phyloP scores from a whole-genome alignment of 2,113 vertebrate genomes.

The Ifrita kowaldi region DNA sequence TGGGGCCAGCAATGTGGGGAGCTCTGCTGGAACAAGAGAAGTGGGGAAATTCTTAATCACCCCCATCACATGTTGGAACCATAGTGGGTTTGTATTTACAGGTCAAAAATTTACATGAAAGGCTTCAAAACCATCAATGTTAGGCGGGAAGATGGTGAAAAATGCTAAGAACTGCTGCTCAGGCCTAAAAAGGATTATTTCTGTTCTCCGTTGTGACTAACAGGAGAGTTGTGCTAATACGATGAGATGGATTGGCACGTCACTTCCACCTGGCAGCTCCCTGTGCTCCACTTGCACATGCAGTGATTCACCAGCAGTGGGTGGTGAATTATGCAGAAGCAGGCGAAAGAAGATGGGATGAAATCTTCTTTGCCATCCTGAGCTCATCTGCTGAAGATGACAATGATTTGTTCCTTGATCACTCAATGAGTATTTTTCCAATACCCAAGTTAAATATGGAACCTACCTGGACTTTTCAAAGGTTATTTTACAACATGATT shows the following conservation, averaged over 20 bases:
- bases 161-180: neutral
- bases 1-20: neutral
- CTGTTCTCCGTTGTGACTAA: conserved; percentile 21
- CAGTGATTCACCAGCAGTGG: conserved; percentile 61
- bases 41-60: neutral
- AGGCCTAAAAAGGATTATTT: neutral
- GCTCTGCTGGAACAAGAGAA: neutral
- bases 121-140: neutral
- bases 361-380: neutral
- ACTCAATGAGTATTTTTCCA: neutral
- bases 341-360: neutral
- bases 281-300: conserved; percentile 27
- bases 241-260: neutral
- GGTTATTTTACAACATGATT: neutral
- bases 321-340: conserved; percentile 24
- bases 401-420: neutral
- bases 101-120: neutral
- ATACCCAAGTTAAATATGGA: neutral
- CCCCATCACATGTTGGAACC: neutral
- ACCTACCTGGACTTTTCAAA: neutral
- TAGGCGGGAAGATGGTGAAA: neutral
- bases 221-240: neutral
- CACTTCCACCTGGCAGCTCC: conserved; percentile 41
- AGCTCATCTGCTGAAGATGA: neutral
- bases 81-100: neutral